These are phyloP conservation scores for Hippoglossus hippoglossus DNA, from an alignment of 2,797 vertebrate genomes.

Conservation along the genomic window DNA sequence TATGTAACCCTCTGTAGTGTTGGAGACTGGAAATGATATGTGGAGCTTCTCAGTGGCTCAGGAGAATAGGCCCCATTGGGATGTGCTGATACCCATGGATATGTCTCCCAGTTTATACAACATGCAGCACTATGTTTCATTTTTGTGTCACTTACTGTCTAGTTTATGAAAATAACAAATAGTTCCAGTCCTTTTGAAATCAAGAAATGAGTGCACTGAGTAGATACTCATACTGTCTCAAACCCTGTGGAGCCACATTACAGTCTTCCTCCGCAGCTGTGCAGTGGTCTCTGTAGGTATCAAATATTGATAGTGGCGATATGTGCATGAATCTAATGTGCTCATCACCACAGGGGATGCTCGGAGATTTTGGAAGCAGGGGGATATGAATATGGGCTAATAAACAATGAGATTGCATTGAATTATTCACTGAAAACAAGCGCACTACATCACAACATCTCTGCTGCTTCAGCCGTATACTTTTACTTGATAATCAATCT, in stretches of 20 bases:
- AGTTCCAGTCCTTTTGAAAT: slow-evolving; percentile 34
- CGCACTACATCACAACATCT: not conserved
- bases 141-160: slow-evolving; percentile 32
- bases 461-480: not conserved
- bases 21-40: slow-evolving; percentile 42
- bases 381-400: slow-evolving; percentile 51
- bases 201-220: slow-evolving; percentile 20
- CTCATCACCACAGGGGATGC: slow-evolving; percentile 31
- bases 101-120: slow-evolving; percentile 41
- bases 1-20: not conserved
- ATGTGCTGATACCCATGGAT: slow-evolving; percentile 37
- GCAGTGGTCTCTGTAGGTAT: slow-evolving; percentile 49
- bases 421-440: slow-evolving; percentile 33
- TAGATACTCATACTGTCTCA: slow-evolving; percentile 24
- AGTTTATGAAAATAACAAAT: slow-evolving; percentile 43
- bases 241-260: slow-evolving; percentile 48
- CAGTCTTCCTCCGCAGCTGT: slow-evolving; percentile 58
- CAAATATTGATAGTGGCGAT: slow-evolving; percentile 75
- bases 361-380: slow-evolving; percentile 33
- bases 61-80: slow-evolving; percentile 42
- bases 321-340: slow-evolving; percentile 51
- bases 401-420: slow-evolving; percentile 47
- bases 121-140: slow-evolving; percentile 38
- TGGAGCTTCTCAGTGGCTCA: slow-evolving; percentile 27
- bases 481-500: not conserved